Percentiles rank a stretch among this genome's conserved stretches.
These are phyloP conservation scores for Zosterops hypoxanthus DNA, from an alignment of 2,113 vertebrate genomes.

Conservation along the genomic window DNA sequence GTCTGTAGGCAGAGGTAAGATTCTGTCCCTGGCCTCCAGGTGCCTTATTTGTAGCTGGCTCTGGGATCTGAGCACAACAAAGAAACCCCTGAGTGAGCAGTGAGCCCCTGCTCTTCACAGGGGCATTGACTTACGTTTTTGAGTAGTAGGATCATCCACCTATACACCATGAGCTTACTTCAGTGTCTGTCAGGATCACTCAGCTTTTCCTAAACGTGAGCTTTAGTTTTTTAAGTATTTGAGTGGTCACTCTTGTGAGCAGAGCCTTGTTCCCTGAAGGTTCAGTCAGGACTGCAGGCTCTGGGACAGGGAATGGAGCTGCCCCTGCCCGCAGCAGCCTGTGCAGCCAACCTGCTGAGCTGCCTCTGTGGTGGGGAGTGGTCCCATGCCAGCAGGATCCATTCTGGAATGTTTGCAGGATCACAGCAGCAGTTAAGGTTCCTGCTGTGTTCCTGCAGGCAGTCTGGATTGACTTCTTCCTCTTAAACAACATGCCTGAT, in stretches of 20 bases:
- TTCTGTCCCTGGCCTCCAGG: background rate
- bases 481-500: background rate
- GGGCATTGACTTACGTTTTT: background rate
- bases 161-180: background rate
- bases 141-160: background rate
- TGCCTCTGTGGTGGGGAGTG: accelerated
- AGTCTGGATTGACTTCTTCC: background rate
- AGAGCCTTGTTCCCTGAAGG: background rate
- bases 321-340: background rate
- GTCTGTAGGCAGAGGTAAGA: background rate
- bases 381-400: accelerated
- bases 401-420: background rate
- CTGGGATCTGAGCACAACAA: background rate
- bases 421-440: background rate
- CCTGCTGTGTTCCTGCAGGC: background rate
- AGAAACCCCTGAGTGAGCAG: background rate
- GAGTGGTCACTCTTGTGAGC: background rate
- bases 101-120: background rate
- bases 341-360: background rate
- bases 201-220: background rate
- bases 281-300: background rate
- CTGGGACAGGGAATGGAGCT: background rate
- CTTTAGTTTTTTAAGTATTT: background rate
- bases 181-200: background rate
- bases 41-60: background rate